These are phyloP conservation scores for Chionomys nivalis DNA, from an alignment of 2,113 vertebrate genomes.

Conservation along the genomic window DNA sequence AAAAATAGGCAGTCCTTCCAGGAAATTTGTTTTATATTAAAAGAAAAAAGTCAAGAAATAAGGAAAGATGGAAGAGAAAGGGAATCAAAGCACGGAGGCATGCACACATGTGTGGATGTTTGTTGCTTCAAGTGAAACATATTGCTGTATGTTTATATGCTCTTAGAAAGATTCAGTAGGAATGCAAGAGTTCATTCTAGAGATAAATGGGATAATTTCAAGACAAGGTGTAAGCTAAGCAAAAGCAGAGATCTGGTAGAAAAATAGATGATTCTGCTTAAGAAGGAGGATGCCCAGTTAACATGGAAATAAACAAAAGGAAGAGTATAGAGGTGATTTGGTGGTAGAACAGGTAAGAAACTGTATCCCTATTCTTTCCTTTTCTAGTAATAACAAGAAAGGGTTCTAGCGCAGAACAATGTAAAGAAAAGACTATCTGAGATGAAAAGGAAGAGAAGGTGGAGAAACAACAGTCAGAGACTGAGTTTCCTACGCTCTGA, in stretches of 20 bases:
- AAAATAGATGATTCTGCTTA: not conserved
- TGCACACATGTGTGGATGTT: not conserved
- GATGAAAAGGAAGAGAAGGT: slow-evolving; percentile 2
- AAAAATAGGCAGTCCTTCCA: not conserved
- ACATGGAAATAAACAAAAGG: not conserved
- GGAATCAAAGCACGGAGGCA: not conserved
- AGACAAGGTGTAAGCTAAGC: not conserved
- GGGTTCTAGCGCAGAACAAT: not conserved
- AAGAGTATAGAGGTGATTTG: not conserved
- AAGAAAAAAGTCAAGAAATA: not conserved
- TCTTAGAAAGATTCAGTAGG: not conserved
- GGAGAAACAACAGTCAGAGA: not conserved
- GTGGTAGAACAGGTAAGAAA: not conserved
- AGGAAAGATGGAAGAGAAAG: not conserved
- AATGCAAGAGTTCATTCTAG: not conserved
- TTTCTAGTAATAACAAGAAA: not conserved
- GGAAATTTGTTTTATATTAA: not conserved
- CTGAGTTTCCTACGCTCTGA: not conserved
- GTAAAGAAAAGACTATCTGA: not conserved
- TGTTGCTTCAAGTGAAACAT: not conserved
- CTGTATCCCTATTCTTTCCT: not conserved
- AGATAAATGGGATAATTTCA: not conserved
- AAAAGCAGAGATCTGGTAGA: not conserved
- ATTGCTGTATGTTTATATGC: not conserved
- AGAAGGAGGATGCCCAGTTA: not conserved